Percentiles rank a stretch among this genome's conserved stretches.
Evolutionary conservation across 1,140 invertebrate genomes (phyloP).

Genomic region (Tetramorium parvispinum): DNA sequence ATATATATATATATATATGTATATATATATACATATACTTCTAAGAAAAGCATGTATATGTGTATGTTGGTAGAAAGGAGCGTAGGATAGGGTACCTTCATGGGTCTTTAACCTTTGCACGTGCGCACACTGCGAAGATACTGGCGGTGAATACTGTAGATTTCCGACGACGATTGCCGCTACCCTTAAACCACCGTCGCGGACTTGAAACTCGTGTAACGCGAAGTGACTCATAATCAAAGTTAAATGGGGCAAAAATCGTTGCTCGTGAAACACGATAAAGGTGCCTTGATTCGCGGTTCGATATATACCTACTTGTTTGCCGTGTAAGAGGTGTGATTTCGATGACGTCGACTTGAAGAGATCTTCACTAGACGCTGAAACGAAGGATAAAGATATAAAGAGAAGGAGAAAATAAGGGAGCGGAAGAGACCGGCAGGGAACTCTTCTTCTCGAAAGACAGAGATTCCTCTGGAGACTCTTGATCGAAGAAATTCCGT

Average conservation of each 20-base stretch:
- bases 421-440: constrained; percentile 45
- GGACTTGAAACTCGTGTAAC: constrained; percentile 67
- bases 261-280: constrained; percentile 67
- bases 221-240: constrained; percentile 71
- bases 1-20: too few relatives aligned
- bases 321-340: constrained; percentile 61
- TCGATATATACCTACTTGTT: constrained; percentile 57
- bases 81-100: constrained; percentile 25
- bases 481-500: constrained; percentile 59
- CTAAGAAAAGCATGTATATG: not conserved
- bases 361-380: constrained; percentile 18
- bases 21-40: too few relatives aligned
- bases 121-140: constrained; percentile 23
- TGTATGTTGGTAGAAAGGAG: not conserved
- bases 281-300: constrained; percentile 67
- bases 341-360: constrained; percentile 32
- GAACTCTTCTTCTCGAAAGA: constrained; percentile 54
- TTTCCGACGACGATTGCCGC: constrained; percentile 62
- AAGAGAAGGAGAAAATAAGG: constrained; percentile 47
- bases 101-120: constrained; percentile 56
- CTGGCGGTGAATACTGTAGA: constrained; percentile 55
- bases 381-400: constrained; percentile 34
- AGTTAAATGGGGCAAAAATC: constrained; percentile 75
- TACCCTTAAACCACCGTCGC: constrained; percentile 61
- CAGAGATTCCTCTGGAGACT: constrained; percentile 54